Evolutionary conservation across 1,140 invertebrate genomes (phyloP).

Genomic region (Gryon sp.): DNA sequence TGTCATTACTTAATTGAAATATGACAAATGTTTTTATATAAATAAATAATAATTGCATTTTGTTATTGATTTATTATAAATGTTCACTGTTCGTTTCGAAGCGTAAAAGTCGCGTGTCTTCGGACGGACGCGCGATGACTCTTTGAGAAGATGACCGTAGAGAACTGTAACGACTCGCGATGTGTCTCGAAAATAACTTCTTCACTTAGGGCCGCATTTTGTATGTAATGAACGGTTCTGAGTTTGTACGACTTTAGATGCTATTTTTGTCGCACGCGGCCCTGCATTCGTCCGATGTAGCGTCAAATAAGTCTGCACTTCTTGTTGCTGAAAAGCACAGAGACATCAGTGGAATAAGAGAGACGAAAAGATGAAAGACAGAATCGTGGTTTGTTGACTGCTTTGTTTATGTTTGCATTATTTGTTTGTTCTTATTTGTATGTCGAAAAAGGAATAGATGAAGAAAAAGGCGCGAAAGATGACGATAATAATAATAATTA

Average conservation of each 20-base stretch:
- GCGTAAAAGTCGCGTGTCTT: constrained; percentile 35
- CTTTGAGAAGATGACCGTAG: constrained; percentile 66
- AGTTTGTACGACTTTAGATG: constrained; percentile 9
- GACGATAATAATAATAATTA: too few species aligned
- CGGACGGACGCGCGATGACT: constrained; percentile 55
- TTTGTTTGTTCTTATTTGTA: constrained; percentile 30
- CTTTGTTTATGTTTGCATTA: constrained; percentile 37
- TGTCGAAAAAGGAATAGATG: not conserved
- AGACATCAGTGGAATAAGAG: too few species aligned
- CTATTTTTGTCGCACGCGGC: constrained; percentile 74
- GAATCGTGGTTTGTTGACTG: constrained; percentile 56
- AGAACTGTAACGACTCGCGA: constrained; percentile 71
- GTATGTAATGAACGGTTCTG: constrained; percentile 1
- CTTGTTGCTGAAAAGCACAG: constrained; percentile 58
- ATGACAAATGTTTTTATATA: too few species aligned
- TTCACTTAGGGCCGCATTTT: constrained; percentile 72
- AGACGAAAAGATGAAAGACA: too few species aligned
- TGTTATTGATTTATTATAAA: not conserved
- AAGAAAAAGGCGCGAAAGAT: too few species aligned
- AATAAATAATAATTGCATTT: not conserved
- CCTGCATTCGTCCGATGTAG: constrained; percentile 60
- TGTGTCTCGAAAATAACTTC: constrained; percentile 73
- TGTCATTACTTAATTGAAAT: too few species aligned
- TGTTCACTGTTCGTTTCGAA: not conserved
- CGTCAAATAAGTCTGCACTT: constrained; percentile 67